phyloP scores from a whole-genome alignment of 92 coral and sea anemone genomes.

The Epizoanthus scotinus region DNA sequence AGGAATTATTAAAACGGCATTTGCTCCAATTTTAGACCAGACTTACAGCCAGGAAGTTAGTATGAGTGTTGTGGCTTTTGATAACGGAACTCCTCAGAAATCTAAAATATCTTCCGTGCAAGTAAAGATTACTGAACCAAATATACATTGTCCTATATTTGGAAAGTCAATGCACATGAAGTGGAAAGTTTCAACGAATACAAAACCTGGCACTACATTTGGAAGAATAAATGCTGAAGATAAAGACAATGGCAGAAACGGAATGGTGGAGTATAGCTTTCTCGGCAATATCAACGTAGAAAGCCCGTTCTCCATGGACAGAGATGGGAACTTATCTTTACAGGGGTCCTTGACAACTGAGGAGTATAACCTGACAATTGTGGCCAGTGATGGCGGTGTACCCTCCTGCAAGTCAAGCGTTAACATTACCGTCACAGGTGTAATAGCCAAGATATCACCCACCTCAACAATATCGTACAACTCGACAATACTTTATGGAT shows the following conservation, averaged over 20 bases:
- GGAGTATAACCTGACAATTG: constrained; percentile 19
- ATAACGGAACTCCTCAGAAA: constrained; percentile 58
- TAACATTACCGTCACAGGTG: no score
- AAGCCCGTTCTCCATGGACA: neutral
- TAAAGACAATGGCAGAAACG: constrained; percentile 57
- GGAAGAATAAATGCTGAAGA: constrained; percentile 50
- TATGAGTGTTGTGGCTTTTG: constrained; percentile 52
- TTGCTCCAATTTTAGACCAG: no score
- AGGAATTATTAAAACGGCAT: no score
- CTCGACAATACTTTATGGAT: no score
- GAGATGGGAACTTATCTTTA: neutral
- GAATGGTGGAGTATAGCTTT: constrained; percentile 45
- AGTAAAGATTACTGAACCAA: constrained; percentile 45
- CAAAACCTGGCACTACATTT: constrained; percentile 33
- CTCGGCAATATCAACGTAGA: constrained; percentile 20
- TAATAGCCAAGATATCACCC: no score
- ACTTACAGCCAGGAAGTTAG: neutral
- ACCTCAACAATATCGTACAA: no score
- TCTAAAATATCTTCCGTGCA: constrained; percentile 21
- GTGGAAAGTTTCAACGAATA: constrained; percentile 38
- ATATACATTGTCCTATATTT: constrained; percentile 66
- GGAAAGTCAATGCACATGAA: constrained; percentile 2
- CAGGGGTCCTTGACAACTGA: constrained; percentile 14
- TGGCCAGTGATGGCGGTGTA: constrained; percentile 32
- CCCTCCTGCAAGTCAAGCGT: neutral